These are phyloP conservation scores for Iphiclides podalirius DNA, from an alignment of 2,888 invertebrate genomes.

Conservation along the genomic window DNA sequence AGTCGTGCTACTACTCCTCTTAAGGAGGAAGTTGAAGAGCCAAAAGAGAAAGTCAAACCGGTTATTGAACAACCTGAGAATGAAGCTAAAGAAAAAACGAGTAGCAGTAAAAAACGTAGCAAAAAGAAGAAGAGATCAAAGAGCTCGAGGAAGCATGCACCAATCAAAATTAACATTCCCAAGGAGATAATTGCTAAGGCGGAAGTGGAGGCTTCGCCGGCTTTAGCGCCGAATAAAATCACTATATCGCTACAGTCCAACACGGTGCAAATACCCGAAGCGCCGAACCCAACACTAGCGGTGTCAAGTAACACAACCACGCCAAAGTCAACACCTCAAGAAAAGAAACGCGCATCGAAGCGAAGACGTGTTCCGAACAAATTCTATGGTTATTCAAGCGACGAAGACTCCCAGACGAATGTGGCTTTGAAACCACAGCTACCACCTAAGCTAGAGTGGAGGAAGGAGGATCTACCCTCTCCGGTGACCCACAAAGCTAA, in stretches of 20 bases:
- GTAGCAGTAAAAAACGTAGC: constrained; percentile 84
- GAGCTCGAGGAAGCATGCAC: constrained; percentile 68
- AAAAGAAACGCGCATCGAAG: constrained; percentile 87
- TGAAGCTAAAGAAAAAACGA: constrained; percentile 72
- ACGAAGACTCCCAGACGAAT: constrained; percentile 84
- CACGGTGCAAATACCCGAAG: constrained; percentile 70
- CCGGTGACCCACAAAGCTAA: constrained; percentile 72
- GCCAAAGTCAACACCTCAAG: constrained; percentile 53
- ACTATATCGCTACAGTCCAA: constrained; percentile 75
- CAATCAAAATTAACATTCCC: constrained; percentile 82
- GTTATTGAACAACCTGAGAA: constrained; percentile 41
- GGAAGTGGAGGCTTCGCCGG: constrained; percentile 43
- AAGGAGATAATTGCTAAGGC: constrained; percentile 64
- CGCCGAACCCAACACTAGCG: constrained; percentile 39
- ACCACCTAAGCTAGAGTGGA: constrained; percentile 85
- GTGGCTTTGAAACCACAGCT: constrained; percentile 79
- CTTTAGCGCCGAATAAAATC: constrained; percentile 65
- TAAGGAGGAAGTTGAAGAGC: constrained; percentile 74
- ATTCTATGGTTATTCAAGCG: constrained; percentile 93
- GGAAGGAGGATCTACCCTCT: constrained; percentile 85
- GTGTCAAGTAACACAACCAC: constrained; percentile 18
- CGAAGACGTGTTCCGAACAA: constrained; percentile 90
- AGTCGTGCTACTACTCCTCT: constrained; percentile 84
- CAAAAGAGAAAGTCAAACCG: constrained; percentile 71
- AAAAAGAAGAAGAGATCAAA: constrained; percentile 82